These are phyloP conservation scores for Aselliscus stoliczkanus DNA, from an alignment of 2,797 vertebrate genomes.

Conservation along the genomic window DNA sequence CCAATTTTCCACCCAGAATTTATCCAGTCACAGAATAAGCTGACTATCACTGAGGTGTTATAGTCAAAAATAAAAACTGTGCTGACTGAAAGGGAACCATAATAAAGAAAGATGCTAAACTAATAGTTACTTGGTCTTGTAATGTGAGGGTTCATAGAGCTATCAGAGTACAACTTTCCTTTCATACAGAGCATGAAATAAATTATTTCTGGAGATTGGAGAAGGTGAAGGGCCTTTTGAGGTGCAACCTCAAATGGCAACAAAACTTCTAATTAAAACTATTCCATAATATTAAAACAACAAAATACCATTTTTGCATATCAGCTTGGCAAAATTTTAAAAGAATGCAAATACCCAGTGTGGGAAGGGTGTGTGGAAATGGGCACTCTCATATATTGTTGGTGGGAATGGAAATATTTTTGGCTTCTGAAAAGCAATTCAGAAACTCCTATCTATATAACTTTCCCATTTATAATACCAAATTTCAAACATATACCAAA, in stretches of 20 bases:
- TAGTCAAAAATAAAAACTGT: background rate
- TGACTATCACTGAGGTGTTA: background rate
- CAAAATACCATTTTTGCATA: conserved; percentile 16
- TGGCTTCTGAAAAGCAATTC: background rate
- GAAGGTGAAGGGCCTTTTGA: conserved; percentile 37
- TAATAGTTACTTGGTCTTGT: background rate
- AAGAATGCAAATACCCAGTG: conserved; percentile 12
- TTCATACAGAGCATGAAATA: background rate
- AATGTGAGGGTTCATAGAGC: background rate
- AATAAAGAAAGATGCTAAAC: background rate
- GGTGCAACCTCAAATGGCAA: background rate
- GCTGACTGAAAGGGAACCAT: background rate
- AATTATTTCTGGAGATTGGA: conserved; percentile 33
- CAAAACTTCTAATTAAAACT: conserved; percentile 48
- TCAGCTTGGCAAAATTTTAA: conserved; percentile 45
- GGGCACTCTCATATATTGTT: background rate
- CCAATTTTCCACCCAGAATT: conserved; percentile 29
- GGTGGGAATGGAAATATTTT: background rate
- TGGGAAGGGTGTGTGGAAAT: background rate
- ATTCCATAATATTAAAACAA: conserved; percentile 35
- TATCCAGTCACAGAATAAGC: conserved; percentile 49
- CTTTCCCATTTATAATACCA: background rate
- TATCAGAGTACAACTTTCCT: background rate
- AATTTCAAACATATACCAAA: background rate
- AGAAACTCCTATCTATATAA: conserved; percentile 5